Conservation (phyloP, 2,888 invertebrate genomes). For the Chloroclystis v-ata region DNA sequence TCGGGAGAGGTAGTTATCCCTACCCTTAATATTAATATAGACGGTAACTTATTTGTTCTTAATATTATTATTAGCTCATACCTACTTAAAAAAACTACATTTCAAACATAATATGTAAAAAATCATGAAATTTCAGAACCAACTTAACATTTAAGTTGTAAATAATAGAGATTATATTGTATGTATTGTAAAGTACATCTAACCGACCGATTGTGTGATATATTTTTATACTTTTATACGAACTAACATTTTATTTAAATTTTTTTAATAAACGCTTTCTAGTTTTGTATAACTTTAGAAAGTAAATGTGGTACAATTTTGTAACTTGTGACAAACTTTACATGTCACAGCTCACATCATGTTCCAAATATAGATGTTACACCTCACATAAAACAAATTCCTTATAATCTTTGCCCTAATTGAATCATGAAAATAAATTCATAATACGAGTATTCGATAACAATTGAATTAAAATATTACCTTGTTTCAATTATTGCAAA, state of each 20-base stretch:
- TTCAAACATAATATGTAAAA: too few species aligned
- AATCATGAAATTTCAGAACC: conserved; percentile 3
- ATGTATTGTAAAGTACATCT: conserved; percentile 20
- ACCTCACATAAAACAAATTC: conserved; percentile 23
- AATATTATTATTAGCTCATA: too few species aligned
- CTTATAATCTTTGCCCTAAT: too few species aligned
- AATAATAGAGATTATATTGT: conserved; percentile 26
- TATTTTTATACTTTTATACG: conserved; percentile 45
- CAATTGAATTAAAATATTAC: too few species aligned
- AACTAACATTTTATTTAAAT: conserved; percentile 39
- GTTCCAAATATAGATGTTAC: conserved; percentile 30
- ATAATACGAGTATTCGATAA: too few species aligned
- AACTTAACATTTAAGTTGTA: conserved; percentile 22
- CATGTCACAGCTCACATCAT: conserved; percentile 9
- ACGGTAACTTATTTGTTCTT: too few species aligned
- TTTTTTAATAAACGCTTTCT: conserved; percentile 37
- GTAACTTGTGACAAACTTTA: conserved; percentile 24
- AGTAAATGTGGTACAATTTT: conserved; percentile 40
- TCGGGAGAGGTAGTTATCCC: too few species aligned
- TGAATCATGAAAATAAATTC: too few species aligned
- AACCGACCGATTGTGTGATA: conserved; percentile 29
- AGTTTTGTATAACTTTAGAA: conserved; percentile 43
- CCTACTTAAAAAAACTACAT: too few species aligned
- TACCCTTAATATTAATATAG: too few species aligned
- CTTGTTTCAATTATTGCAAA: too few species aligned